Evolutionary conservation across 1,140 invertebrate species (phyloP), one percentile per base, ranked within the genome.

Genomic region (Muscidifurax raptorellus): DNA sequence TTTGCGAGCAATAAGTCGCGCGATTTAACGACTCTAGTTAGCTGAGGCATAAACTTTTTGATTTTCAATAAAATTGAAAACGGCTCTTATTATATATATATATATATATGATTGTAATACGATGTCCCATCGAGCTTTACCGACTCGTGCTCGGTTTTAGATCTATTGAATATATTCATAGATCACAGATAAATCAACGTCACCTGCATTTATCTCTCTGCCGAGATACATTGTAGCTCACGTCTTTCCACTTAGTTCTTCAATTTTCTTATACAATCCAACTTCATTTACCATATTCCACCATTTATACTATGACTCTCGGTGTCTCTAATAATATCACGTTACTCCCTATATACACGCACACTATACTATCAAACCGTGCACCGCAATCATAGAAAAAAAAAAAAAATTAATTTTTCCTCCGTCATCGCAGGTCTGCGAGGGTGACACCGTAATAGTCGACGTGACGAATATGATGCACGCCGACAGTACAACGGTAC

Each of bases 391-490:
- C n/a, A n/a, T n/a, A n/a, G n/a, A n/a, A n/a, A 69, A 69, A 30
- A 3, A 69, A 69, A 28, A 12, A 69, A 69, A 28, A 4, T 69
- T 30, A n/a, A n/a, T n/a, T 69, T 28, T 2, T 12, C 25, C 5
- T 28, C 18, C 15, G 7, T 64, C 2, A 1, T 32, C 25, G 18
- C 80, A 94, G 93, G 92, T 94, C 9, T 94, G 93, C 80, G 86
- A 92, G 88, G 93, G 93, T 15, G 93, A 94, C 80, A 90, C 86
- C n/a, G 85, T 94, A 82, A 90, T 91, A 78, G 92, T 93, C 0
- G 92, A 94, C 76, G 90, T 93, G 13, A 90, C 89, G n/a, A 94
- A 94, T 79, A 85, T 88, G 28, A 88, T 94, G 88, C 83, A 88
- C 25, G 87, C 91, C 0, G 91, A 92, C 81, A 92, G 90, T 36